Percentiles rank a stretch among this genome's conserved stretches.
These are phyloP conservation scores for Eubasilissa splendida DNA, from an alignment of 2,888 invertebrate genomes.

Conservation along the genomic window DNA sequence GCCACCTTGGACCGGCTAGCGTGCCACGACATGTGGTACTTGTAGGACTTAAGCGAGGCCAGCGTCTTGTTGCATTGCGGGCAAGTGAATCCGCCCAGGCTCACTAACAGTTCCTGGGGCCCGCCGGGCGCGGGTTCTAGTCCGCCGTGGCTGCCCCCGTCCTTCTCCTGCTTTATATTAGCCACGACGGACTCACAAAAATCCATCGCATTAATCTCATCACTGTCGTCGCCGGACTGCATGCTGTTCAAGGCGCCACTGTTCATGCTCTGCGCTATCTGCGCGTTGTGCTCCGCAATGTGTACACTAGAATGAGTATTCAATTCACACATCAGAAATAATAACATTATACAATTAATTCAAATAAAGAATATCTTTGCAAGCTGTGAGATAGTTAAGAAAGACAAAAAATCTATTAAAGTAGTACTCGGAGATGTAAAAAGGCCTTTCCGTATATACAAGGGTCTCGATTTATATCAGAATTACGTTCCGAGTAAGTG, in stretches of 20 bases:
- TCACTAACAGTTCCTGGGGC: conserved; percentile 61
- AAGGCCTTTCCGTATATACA: too few species aligned
- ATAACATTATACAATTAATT: too few species aligned
- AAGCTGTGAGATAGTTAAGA: too few species aligned
- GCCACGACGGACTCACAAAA: conserved; percentile 75
- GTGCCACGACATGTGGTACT: conserved; percentile 70
- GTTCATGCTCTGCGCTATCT: conserved; percentile 3
- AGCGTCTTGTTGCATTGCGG: conserved; percentile 69
- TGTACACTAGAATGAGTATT: conserved; percentile 26
- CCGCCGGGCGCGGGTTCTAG: conserved; percentile 58
- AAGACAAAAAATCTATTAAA: too few species aligned
- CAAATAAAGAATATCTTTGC: too few species aligned
- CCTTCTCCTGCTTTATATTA: conserved; percentile 65
- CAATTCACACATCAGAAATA: too few species aligned
- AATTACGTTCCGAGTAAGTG: too few species aligned
- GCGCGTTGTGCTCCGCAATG: conserved; percentile 48
- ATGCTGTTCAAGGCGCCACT: conserved; percentile 4
- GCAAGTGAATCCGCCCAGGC: conserved; percentile 67
- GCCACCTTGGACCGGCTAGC: conserved; percentile 63
- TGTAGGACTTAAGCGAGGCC: conserved; percentile 68
- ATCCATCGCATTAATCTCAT: conserved; percentile 67
- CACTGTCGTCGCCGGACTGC: conserved; percentile 53
- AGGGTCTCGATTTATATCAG: too few species aligned
- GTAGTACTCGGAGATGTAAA: too few species aligned
- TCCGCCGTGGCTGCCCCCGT: conserved; percentile 26